Percentiles rank a stretch among this genome's conserved stretches.
These are phyloP conservation scores for Diarsia mendica DNA, from an alignment of 2,888 invertebrate genomes.

Conservation along the genomic window DNA sequence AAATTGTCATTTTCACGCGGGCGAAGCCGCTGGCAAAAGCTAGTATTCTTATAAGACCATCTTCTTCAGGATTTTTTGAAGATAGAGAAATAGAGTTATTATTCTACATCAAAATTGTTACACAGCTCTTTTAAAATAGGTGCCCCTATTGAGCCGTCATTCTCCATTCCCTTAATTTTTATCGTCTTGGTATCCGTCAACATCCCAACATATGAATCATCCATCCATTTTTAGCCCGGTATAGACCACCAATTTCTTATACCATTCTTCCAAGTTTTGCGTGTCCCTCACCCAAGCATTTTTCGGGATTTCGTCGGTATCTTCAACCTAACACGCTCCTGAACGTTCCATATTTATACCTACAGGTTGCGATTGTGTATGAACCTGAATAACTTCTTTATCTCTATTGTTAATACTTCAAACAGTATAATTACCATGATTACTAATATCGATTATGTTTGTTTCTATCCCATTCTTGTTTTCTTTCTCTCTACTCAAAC, in stretches of 20 bases:
- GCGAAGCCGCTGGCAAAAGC: no score
- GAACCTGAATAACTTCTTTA: not conserved
- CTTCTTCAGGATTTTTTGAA: not conserved
- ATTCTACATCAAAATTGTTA: not conserved
- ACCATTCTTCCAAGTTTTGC: not conserved
- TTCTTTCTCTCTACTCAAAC: not conserved
- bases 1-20: no score
- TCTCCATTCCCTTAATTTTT: not conserved
- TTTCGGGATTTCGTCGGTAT: not conserved
- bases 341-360: not conserved
- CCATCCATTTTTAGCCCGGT: no score
- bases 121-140: not conserved
- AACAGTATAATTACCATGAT: no score
- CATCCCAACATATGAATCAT: no score
- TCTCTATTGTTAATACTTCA: no score
- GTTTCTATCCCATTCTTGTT: no score
- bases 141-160: not conserved
- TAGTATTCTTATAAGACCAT: not conserved
- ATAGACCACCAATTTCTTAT: no score
- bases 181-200: not conserved
- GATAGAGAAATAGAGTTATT: not conserved
- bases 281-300: not conserved
- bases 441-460: no score
- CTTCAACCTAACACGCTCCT: not conserved
- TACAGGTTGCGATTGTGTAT: not conserved